Evolutionary conservation across 2,888 invertebrate species (phyloP).

Genomic region (Campoplex nolae): DNA sequence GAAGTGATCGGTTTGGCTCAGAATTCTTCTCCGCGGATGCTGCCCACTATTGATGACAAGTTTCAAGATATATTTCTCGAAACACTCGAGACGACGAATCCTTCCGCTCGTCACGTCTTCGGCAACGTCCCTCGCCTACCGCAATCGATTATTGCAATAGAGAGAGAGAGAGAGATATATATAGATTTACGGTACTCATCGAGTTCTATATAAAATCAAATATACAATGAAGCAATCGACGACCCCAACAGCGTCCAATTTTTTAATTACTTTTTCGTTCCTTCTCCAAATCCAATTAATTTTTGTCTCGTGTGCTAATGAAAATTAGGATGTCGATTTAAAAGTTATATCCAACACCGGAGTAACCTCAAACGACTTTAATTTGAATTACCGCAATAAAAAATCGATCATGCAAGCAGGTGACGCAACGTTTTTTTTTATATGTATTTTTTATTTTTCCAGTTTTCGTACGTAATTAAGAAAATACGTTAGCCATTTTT

Average conservation of each 20-base stretch:
- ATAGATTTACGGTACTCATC: background rate
- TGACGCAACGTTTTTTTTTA: background rate
- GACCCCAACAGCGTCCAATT: too few species aligned
- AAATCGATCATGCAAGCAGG: conserved; percentile 44
- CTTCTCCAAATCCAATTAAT: too few species aligned
- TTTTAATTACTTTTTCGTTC: too few species aligned
- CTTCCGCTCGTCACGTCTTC: conserved; percentile 39
- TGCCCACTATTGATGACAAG: conserved; percentile 45
- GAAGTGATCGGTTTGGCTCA: too few species aligned
- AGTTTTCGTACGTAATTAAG: background rate
- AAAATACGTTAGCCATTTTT: conserved; percentile 9
- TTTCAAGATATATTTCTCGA: conserved; percentile 54
- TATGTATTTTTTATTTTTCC: conserved; percentile 35
- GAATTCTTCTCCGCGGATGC: background rate
- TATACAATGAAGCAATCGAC: background rate
- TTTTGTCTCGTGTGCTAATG: too few species aligned
- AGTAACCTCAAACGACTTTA: background rate
- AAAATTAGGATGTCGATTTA: background rate
- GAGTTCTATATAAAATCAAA: background rate
- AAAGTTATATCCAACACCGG: background rate
- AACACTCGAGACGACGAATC: conserved; percentile 61
- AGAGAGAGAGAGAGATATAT: background rate
- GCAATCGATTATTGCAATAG: conserved; percentile 59
- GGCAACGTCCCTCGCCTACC: conserved; percentile 32
- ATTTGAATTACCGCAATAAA: background rate